phyloP scores from a whole-genome alignment of 2,113 vertebrate species.

The Rhinopomastus cyanomelas region DNA sequence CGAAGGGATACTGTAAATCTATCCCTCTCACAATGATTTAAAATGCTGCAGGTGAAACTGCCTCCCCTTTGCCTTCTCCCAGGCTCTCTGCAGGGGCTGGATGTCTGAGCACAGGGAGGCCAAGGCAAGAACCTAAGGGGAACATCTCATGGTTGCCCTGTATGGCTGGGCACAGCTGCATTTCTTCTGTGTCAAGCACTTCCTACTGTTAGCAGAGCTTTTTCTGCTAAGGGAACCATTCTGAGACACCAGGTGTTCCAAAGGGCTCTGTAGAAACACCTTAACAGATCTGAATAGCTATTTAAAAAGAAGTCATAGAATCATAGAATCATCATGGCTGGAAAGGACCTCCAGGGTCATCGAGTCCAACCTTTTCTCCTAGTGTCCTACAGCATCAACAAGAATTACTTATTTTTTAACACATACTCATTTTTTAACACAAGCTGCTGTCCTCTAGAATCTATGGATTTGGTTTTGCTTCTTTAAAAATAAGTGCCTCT shows the following conservation, averaged over 20 bases:
- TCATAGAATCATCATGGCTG: too few relatives aligned
- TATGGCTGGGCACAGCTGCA: not conserved
- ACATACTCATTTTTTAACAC: not conserved
- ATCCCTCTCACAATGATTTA: not conserved
- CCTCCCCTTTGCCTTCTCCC: not conserved
- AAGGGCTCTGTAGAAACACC: not conserved
- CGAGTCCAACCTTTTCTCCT: too few relatives aligned
- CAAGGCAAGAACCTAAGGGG: not conserved
- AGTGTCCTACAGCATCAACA: not conserved
- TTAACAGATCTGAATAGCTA: not conserved
- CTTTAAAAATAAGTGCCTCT: not conserved
- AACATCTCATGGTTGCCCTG: fast-evolving
- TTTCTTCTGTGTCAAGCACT: not conserved
- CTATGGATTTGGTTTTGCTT: not conserved
- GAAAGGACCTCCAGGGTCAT: too few relatives aligned
- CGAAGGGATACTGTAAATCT: slow-evolving; percentile 42
- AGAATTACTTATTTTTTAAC: not conserved
- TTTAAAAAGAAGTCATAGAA: not conserved
- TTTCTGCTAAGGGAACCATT: not conserved
- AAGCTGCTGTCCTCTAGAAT: not conserved
- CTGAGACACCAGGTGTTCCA: not conserved
- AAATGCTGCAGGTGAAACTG: slow-evolving; percentile 24
- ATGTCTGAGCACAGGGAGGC: not conserved
- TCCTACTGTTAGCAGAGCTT: not conserved
- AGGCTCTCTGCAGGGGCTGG: not conserved